Percentiles rank a stretch among this genome's conserved stretches.
phyloP scores from a whole-genome alignment of 2,113 vertebrate species.

The Lophochroa leadbeateri region DNA sequence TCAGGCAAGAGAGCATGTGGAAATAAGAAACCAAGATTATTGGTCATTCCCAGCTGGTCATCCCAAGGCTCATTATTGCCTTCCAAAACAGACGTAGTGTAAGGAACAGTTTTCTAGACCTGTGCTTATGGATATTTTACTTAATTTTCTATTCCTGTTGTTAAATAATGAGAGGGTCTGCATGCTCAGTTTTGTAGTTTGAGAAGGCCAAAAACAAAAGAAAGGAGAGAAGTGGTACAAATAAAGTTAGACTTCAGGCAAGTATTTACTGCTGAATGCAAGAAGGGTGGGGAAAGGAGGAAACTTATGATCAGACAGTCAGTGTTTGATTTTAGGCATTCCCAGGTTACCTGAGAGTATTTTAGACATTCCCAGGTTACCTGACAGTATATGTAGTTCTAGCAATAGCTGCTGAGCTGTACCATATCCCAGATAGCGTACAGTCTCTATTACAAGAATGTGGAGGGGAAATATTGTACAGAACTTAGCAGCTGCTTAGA shows the following conservation, averaged over 20 bases:
- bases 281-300: background rate
- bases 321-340: background rate
- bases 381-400: background rate
- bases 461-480: background rate
- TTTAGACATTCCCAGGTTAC: background rate
- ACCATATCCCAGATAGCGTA: background rate
- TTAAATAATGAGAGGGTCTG: background rate
- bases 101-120: background rate
- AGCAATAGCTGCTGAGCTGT: background rate
- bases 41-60: background rate
- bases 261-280: background rate
- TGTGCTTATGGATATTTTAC: background rate
- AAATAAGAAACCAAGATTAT: constrained; percentile 4
- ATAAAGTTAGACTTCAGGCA: background rate
- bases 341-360: background rate
- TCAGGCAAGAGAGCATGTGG: background rate
- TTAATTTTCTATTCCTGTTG: background rate
- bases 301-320: background rate
- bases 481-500: background rate
- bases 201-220: background rate
- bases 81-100: background rate
- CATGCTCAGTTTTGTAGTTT: background rate
- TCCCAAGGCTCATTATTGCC: background rate
- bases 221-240: background rate
- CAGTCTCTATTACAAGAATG: background rate